phyloP scores from a whole-genome alignment of 2,797 vertebrate species.

The Darevskia mixta region DNA sequence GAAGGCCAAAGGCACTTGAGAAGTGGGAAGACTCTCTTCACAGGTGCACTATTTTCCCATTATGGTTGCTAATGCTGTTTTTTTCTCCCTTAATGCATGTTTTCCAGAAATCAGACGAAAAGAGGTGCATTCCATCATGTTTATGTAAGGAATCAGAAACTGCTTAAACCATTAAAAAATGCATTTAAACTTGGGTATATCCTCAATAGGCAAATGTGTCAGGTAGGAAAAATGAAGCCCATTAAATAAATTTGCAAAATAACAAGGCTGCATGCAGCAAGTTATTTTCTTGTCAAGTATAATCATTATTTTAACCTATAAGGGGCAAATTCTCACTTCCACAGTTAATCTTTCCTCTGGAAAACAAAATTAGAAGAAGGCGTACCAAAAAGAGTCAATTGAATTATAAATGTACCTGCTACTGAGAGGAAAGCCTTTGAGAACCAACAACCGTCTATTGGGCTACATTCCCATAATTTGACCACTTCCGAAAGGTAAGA shows the following conservation, averaged over 20 bases:
- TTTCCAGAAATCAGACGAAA: conserved; percentile 4
- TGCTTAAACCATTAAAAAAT: conserved; percentile 10
- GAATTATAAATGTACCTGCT: not conserved
- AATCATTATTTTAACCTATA: conserved; percentile 30
- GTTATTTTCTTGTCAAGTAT: conserved; percentile 37
- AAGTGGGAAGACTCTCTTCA: not conserved
- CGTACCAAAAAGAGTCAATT: not conserved
- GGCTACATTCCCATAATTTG: not conserved
- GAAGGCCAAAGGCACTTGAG: not conserved
- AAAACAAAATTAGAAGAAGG: not conserved
- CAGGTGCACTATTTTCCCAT: not conserved
- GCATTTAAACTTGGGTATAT: conserved; percentile 2
- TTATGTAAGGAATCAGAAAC: not conserved
- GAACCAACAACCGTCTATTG: not conserved
- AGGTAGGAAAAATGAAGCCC: conserved; percentile 14
- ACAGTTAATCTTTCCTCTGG: not conserved
- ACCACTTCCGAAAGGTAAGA: not conserved
- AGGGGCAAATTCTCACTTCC: not conserved
- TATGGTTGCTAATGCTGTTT: not conserved
- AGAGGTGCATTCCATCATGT: not conserved
- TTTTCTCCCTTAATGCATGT: not conserved
- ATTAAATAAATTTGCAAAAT: conserved; percentile 34
- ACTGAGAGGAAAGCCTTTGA: not conserved
- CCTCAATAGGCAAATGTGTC: not conserved
- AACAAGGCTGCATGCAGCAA: not conserved